Conservation (phyloP, 2,797 vertebrate genomes). For the Coregonus ussuriensis region DNA sequence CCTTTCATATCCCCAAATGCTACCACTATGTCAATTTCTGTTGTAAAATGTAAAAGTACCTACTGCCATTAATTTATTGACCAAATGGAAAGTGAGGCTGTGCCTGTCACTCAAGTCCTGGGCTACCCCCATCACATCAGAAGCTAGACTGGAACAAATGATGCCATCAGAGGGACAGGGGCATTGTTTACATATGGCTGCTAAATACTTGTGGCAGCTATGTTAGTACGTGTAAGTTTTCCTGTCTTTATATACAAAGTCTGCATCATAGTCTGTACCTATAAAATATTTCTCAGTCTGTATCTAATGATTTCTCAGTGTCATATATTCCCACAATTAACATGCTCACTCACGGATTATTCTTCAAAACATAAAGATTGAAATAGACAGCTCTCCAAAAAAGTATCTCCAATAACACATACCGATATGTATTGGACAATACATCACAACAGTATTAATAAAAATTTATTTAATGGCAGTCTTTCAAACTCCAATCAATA, state of each 20-base stretch:
- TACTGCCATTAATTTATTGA: neutral
- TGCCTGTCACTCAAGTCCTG: slow-evolving; percentile 3
- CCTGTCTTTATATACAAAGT: no score
- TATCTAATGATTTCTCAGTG: no score
- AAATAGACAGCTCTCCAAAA: neutral
- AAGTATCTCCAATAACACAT: neutral
- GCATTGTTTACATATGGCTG: neutral
- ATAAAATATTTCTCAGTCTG: no score
- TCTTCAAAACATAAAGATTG: neutral
- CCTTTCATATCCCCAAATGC: neutral
- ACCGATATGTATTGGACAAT: neutral
- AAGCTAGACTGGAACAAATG: neutral
- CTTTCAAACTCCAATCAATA: neutral
- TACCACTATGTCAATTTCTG: neutral
- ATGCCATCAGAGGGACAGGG: neutral
- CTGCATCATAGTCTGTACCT: no score
- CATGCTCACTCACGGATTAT: no score
- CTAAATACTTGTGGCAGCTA: neutral
- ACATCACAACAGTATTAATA: neutral
- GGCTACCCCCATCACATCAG: neutral
- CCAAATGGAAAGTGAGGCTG: neutral
- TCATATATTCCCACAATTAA: no score
- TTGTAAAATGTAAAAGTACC: neutral
- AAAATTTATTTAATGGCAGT: neutral
- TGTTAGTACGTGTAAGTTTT: neutral